Percentiles rank a stretch among this genome's conserved stretches.
These are phyloP conservation scores for Galaxias olidus DNA, from an alignment of 2,797 vertebrate genomes.

Conservation along the genomic window DNA sequence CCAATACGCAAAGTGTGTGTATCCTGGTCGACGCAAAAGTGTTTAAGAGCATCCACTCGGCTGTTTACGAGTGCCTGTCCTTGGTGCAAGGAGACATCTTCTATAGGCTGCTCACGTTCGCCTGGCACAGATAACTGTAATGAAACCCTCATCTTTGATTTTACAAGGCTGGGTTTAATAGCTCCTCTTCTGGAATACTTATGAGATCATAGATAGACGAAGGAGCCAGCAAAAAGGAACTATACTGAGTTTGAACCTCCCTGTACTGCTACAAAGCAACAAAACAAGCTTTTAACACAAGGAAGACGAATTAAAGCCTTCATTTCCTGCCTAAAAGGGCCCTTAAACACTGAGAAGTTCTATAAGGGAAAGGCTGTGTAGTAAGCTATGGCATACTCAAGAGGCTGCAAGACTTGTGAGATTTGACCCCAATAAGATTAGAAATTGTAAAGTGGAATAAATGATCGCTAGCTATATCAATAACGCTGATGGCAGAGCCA, in stretches of 20 bases:
- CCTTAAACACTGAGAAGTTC: background rate
- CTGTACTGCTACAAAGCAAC: background rate
- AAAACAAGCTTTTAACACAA: background rate
- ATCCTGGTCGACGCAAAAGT: background rate
- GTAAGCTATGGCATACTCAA: background rate
- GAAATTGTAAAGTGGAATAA: conserved; percentile 11
- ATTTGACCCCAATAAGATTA: conserved; percentile 22
- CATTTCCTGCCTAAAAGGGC: background rate
- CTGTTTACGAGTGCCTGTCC: conserved; percentile 3
- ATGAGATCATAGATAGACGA: conserved; percentile 27
- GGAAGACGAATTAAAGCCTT: background rate
- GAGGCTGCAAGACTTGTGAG: conserved; percentile 5
- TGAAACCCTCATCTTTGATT: conserved; percentile 34
- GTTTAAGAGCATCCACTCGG: background rate
- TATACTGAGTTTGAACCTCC: background rate
- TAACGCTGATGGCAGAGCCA: conserved; percentile 12
- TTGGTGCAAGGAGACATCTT: conserved; percentile 1
- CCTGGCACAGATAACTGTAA: conserved; percentile 20
- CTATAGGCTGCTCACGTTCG: conserved; percentile 29
- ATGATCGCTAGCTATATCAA: conserved; percentile 32
- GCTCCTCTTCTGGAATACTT: conserved; percentile 14
- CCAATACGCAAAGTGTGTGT: background rate
- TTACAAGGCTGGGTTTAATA: conserved; percentile 38
- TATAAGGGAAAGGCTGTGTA: background rate
- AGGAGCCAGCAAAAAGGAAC: background rate